A percentile compares a stretch with the other conserved stretches of the same genome.
Evolutionary conservation across 2,113 vertebrate species (phyloP).

Genomic region (Ivindomyrus marchei): DNA sequence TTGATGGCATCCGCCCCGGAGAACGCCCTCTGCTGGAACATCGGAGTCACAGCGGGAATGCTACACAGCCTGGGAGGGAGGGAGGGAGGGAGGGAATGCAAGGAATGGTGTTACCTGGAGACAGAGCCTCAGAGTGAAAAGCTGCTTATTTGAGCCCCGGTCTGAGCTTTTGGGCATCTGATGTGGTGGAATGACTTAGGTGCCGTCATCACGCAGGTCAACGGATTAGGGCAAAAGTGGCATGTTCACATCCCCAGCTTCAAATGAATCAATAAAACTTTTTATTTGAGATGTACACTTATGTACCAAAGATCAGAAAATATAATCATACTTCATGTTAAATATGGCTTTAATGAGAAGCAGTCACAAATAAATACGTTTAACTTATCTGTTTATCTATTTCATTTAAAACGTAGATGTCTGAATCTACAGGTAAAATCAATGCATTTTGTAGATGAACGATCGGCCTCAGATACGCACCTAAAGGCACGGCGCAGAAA

Average conservation of each 20-base stretch:
- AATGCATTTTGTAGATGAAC: background rate
- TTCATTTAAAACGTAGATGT: background rate
- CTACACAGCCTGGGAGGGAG: conserved; percentile 62
- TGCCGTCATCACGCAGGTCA: background rate
- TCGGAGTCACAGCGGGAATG: conserved; percentile 40
- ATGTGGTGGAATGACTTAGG: background rate
- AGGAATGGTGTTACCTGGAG: background rate
- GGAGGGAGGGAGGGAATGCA: background rate
- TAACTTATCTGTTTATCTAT: background rate
- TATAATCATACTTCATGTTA: background rate
- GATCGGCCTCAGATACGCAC: conserved; percentile 31
- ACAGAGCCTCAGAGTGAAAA: background rate
- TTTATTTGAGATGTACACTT: background rate
- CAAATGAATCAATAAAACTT: background rate
- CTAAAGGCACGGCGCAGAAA: conserved; percentile 47
- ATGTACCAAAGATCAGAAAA: background rate
- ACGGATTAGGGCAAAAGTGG: too few species aligned
- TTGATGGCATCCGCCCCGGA: conserved; percentile 83
- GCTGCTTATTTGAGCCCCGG: background rate
- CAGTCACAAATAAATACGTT: background rate
- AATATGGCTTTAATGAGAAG: background rate
- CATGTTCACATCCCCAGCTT: background rate
- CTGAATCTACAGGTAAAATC: background rate
- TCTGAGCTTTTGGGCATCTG: background rate
- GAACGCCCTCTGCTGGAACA: conserved; percentile 64